A percentile compares a stretch with the other conserved stretches of the same genome.
Conservation (phyloP, 2,888 invertebrate genomes). For the Caenorhabditis panamensis region DNA sequence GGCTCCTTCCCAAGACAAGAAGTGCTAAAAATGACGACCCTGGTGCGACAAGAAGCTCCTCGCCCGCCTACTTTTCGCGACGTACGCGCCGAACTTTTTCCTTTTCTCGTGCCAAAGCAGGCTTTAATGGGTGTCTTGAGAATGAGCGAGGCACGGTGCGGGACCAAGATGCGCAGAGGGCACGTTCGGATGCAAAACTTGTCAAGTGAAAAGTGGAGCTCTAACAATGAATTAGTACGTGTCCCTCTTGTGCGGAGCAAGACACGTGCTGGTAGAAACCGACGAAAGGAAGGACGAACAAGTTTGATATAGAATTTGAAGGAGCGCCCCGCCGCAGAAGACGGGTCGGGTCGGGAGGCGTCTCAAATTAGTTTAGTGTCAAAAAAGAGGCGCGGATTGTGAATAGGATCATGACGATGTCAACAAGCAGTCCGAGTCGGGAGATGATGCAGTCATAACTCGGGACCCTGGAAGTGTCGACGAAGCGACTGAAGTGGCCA, state of each 20-base stretch:
- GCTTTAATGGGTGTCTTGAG: conserved; percentile 62
- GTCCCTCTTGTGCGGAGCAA: background rate
- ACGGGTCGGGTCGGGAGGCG: background rate
- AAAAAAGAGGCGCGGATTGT: conserved; percentile 41
- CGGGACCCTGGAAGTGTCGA: background rate
- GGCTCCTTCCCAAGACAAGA: conserved; percentile 14
- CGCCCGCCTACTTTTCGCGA: conserved; percentile 19
- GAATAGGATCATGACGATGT: conserved; percentile 42
- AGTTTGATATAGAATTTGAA: conserved; percentile 22
- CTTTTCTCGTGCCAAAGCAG: conserved; percentile 20
- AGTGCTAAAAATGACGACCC: conserved; percentile 49
- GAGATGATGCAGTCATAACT: conserved; percentile 21
- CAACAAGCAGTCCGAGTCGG: conserved; percentile 9
- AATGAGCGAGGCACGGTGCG: conserved; percentile 16
- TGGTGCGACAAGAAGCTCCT: conserved; percentile 1
- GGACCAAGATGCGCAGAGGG: conserved; percentile 23
- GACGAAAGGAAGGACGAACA: background rate
- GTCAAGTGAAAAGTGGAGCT: conserved; percentile 23
- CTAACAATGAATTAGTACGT: conserved; percentile 51
- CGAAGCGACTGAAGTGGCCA: conserved; percentile 21
- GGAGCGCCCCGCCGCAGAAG: background rate
- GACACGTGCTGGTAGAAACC: background rate
- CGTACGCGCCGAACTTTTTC: conserved; percentile 27
- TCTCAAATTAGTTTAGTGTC: conserved; percentile 44
- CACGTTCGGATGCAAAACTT: conserved; percentile 28